Evolutionary conservation across 2,113 vertebrate genomes (phyloP), one percentile per base, ranked within the genome.

Genomic region (Acanthisitta chloris): DNA sequence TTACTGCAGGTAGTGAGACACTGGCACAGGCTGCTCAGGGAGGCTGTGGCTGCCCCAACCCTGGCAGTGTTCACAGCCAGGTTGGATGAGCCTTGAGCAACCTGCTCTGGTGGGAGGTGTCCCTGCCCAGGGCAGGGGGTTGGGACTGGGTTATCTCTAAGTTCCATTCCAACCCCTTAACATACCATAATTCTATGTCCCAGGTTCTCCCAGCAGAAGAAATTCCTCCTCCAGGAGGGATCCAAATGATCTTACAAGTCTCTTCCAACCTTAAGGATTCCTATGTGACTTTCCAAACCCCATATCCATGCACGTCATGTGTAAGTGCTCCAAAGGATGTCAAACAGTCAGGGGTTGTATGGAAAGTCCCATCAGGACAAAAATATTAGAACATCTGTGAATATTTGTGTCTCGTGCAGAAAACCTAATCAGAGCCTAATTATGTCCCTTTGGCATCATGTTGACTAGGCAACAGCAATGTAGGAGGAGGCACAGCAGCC

Each of bases 301-400:
- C 52, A 14, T 11, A 18, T 10, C 65, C 3, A 0, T 0, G 0
- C 24, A 3, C 8, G 2, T 54, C 20, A 0, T 19, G 2, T 73
- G 72, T 17, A 31, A 33, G 10, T 3, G 21, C 18, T 46, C 36
- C 17, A 7, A 52, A 78, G 24, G n/a, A 31, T 33, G 15, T 20
- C 81, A 40, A 54, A 34, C 36, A 33, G 18, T 28, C 38, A 14
- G 17, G 33, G 51, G 15, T 8, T 31, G 51, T 23, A 19, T 7
- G 28, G 36, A 78, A 80, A 83, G n/a, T 17, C 33, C 34, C 57
- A 33, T 4, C 12, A 4, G 45, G 51, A 86, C 23, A 10, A 40
- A 43, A 83, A 51, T 2, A 36, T 4, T 17, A 81, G 36, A 84
- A 65, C 81, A 54, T 70, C 81, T 87, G 81, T 34, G 81, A 78